Evolutionary conservation across 2,888 invertebrate genomes (phyloP), one percentile per base, ranked within the genome.

Genomic region (Dione juno): DNA sequence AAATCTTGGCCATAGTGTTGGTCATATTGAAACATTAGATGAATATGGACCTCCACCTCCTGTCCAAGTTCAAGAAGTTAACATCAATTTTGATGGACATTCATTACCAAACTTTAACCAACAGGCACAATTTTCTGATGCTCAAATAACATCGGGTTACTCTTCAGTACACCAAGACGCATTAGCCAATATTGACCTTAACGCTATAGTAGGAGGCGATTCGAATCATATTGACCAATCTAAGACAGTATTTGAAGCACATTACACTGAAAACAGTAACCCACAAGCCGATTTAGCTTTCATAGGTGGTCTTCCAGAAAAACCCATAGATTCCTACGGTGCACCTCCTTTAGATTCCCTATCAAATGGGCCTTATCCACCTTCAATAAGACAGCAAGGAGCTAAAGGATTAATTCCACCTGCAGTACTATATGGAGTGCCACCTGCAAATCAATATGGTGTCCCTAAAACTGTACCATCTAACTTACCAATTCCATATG

Each of bases 341-440:
- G 86, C 87, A 52, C 94, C 92, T 0, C 94, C 90, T 3, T 71
- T 80, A 43, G 93, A 93, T 14, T 92, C 94, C 0, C 87, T 89
- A 58, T 90, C 94, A 0, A 81, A 79, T 35, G 91, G 89, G 3
- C 88, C 84, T 0, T 91, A 90, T 50, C 86, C 89, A 0, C 74
- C 82, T 0, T 88, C 90, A 0, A 58, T 85, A 11, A 82, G 93
- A 70, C 92, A 92, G 45, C 88, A 90, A 43, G 91, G 92, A 1
- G 90, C 89, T 45, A 92, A 92, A 81, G 94, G 94, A 0, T 81
- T 95, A n/a, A 85, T 94, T 9, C 94, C 95, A 1, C 95, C 95
- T 2, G 94, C 94, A 69, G 95, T 94, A 1, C 80, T 94, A 16
- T 95, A 95, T 78, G 95, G 95, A 0, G 94, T 94, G 0, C 95